phyloP scores from a whole-genome alignment of 2,113 vertebrate species.

The Steatornis caripensis region DNA sequence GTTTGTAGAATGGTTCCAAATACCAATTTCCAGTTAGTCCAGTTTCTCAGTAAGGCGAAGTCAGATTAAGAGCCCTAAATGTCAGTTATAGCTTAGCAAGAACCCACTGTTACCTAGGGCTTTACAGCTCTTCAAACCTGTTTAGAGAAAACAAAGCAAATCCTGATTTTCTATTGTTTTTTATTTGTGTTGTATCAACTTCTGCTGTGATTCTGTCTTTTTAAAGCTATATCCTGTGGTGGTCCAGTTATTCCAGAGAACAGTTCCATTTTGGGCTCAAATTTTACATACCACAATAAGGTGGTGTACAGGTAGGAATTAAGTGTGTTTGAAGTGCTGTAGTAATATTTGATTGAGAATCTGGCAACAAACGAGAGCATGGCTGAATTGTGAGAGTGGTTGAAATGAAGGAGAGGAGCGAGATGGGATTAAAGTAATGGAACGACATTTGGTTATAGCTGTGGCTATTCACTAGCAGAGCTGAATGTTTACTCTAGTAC shows the following conservation, averaged over 20 bases:
- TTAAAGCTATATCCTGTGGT: constrained; percentile 86
- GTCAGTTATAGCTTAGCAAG: not conserved
- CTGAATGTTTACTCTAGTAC: not conserved
- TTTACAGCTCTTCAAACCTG: not conserved
- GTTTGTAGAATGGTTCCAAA: not conserved
- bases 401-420: not conserved
- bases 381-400: not conserved
- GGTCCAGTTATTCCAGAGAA: constrained; percentile 80
- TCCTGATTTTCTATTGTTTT: not conserved
- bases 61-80: not conserved
- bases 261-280: constrained; percentile 77
- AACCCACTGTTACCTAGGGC: not conserved
- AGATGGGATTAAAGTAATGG: not conserved
- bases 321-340: not conserved
- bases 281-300: constrained; percentile 89
- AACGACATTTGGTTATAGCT: not conserved
- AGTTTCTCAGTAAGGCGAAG: not conserved
- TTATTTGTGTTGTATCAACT: not conserved
- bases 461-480: not conserved
- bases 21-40: not conserved
- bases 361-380: not conserved
- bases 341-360: not conserved
- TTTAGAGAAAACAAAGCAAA: not conserved
- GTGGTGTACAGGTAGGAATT: constrained; percentile 88
- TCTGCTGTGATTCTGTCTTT: constrained; percentile 14